Base-by-base conservation (phyloP, 2,888 invertebrate genomes). In the Drosophila mimica region DNA sequence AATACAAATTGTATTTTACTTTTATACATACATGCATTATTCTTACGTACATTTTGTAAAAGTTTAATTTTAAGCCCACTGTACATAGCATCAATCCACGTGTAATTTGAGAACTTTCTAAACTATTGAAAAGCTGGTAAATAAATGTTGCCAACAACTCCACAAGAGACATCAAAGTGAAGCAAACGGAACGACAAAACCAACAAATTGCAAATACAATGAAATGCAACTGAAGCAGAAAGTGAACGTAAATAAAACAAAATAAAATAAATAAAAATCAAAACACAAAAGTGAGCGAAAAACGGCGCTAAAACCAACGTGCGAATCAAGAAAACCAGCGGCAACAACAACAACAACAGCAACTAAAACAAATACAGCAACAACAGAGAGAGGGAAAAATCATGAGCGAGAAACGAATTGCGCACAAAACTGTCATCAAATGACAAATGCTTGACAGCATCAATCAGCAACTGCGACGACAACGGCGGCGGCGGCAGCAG, bases 351-450 rank as follows among this genome's bases (percentile, higher is more conserved):
- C 33, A 57, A 53, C 30, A 52, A 49, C n/a, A 25, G 3, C 25
- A 46, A 28, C 61, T 61, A 49, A 60, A 43, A 68, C 69, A 67
- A 51, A 54, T 70, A 68, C 15, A 46, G 59, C 51, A 74, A 64
- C 64, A 71, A 76, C 62, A 65, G 70, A 33, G 46, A 68, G 67
- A 73, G 65, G 78, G 59, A 75, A 78, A 82, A 86, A 91, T 89
- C 91, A 91, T 91, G 92, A 90, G 82, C 86, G 82, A 88, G 81
- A 88, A 91, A 87, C 89, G 91, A 87, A 88, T 89, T 85, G 92
- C 91, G 84, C 91, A 92, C 91, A 91, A 89, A 88, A 92, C 92
- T 90, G 91, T 92, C 91, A 92, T 92, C 88, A 92, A 92, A 90
- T 92, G 92, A 92, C 91, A 92, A 92, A 92, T 92, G 91, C 88